phyloP scores from a whole-genome alignment of 2,797 vertebrate genomes.

The Cyprinella venusta region DNA sequence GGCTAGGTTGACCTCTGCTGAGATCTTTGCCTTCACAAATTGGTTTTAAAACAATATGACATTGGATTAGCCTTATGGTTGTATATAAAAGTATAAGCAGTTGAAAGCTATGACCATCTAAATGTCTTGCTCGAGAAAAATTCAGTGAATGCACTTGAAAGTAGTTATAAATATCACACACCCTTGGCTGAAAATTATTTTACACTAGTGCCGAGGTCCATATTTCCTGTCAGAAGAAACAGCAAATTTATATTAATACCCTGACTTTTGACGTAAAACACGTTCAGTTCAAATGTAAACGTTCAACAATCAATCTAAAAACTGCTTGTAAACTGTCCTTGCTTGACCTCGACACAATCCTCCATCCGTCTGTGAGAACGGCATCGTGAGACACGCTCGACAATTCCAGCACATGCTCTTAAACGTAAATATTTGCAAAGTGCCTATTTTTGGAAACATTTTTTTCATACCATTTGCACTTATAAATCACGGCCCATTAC shows the following conservation, averaged over 20 bases:
- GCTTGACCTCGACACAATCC: conserved; percentile 24
- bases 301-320: conserved; percentile 41
- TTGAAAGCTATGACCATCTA: neutral
- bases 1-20: neutral
- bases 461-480: neutral
- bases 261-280: neutral
- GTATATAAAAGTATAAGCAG: neutral
- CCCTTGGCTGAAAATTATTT: neutral
- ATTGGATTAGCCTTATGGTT: neutral
- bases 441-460: conserved; percentile 40
- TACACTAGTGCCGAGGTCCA: neutral
- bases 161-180: conserved; percentile 19
- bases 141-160: conserved; percentile 24
- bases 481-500: neutral
- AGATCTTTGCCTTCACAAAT: neutral
- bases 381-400: conserved; percentile 23
- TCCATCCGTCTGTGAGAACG: conserved; percentile 37
- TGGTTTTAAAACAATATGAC: neutral
- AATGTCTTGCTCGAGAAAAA: conserved; percentile 5
- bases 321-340: conserved; percentile 36
- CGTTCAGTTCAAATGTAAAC: conserved; percentile 35
- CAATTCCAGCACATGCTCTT: conserved; percentile 15
- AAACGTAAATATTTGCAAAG: conserved; percentile 46
- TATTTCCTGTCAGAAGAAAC: conserved; percentile 21
- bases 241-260: conserved; percentile 7